phyloP scores from a whole-genome alignment of 1,140 invertebrate species.

The Heliconius himera region DNA sequence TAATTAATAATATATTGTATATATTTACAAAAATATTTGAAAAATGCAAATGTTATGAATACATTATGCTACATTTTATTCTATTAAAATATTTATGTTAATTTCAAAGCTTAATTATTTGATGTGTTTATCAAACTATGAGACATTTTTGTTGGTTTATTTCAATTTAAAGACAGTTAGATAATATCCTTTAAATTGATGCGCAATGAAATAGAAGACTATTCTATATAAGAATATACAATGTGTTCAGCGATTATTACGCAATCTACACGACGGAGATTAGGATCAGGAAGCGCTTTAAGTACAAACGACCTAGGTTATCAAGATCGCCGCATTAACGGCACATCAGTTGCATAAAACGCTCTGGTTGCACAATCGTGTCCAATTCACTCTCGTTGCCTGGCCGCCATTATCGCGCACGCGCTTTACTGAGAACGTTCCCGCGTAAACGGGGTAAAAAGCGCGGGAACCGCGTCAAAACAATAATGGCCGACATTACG shows the following conservation, averaged over 20 bases:
- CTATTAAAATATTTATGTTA: background rate
- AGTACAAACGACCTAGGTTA: constrained; percentile 52
- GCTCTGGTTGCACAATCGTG: constrained; percentile 67
- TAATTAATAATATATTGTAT: background rate
- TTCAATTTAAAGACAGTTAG: background rate
- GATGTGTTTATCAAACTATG: background rate
- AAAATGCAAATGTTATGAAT: background rate
- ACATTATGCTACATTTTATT: background rate
- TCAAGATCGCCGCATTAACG: constrained; percentile 69
- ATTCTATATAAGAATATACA: background rate
- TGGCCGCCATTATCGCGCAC: constrained; percentile 72
- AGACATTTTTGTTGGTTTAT: background rate
- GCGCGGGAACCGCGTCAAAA: constrained; percentile 73
- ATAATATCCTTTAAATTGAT: background rate
- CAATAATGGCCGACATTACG: constrained; percentile 77
- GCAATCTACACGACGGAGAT: constrained; percentile 38
- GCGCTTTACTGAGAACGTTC: constrained; percentile 78
- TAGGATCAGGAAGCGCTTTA: constrained; percentile 46
- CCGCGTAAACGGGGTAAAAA: constrained; percentile 77
- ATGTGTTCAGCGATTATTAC: constrained; percentile 13
- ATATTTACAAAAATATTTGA: background rate
- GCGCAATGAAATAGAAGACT: background rate
- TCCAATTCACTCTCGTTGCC: constrained; percentile 73
- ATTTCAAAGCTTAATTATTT: background rate
- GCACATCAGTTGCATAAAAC: constrained; percentile 76